Percentiles rank a stretch among this genome's conserved stretches.
phyloP scores from a whole-genome alignment of 2,113 vertebrate genomes.

The Pelobates fuscus region DNA sequence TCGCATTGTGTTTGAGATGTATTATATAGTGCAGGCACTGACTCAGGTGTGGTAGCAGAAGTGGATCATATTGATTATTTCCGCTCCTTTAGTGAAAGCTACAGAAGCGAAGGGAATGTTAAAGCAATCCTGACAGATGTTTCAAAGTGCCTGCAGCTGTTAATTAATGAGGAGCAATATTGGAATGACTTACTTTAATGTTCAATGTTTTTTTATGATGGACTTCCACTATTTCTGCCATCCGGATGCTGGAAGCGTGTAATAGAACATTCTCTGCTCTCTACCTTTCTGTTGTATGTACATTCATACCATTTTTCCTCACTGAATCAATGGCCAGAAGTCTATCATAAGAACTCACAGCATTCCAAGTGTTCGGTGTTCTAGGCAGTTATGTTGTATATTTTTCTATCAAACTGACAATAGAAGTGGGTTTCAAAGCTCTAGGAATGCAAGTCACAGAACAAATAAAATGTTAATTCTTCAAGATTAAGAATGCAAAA shows the following conservation, averaged over 20 bases:
- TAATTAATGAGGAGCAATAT: conserved; percentile 64
- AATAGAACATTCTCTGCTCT: neutral
- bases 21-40: conserved; percentile 7
- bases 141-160: conserved; percentile 63
- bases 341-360: too few relatives aligned
- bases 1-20: neutral
- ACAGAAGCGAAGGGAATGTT: conserved; percentile 44
- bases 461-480: too few relatives aligned
- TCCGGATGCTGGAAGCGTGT: neutral
- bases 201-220: conserved; percentile 51
- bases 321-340: conserved; percentile 6
- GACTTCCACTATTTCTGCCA: conserved; percentile 45
- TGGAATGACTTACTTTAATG: conserved; percentile 61
- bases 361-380: too few relatives aligned
- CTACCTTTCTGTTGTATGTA: neutral
- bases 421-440: neutral
- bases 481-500: too few relatives aligned
- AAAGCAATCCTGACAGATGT: conserved; percentile 58
- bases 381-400: too few relatives aligned
- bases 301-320: neutral
- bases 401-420: neutral
- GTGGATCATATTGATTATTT: neutral
- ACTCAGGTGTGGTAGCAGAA: neutral
- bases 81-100: conserved; percentile 22
- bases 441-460: too few relatives aligned